Evolutionary conservation across 2,888 invertebrate species (phyloP).

Genomic region (Nemapogon koenigi): DNA sequence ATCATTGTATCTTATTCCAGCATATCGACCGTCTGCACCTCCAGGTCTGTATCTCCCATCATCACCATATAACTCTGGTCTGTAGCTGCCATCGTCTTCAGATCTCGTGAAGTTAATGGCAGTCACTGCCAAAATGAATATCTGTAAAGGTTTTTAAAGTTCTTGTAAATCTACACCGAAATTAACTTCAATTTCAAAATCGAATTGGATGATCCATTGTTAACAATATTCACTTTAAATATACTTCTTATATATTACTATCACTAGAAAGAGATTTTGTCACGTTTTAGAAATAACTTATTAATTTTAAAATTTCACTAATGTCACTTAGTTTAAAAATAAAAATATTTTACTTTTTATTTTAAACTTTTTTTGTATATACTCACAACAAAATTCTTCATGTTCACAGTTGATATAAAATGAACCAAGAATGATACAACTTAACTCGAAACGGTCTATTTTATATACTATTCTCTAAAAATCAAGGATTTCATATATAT

Average conservation of each 20-base stretch:
- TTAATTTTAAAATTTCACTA: too few relatives aligned
- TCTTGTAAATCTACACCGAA: too few relatives aligned
- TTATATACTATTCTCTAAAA: conserved; percentile 46
- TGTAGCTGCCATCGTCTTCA: conserved; percentile 53
- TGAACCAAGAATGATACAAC: conserved; percentile 31
- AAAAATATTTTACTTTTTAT: too few relatives aligned
- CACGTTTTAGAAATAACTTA: too few relatives aligned
- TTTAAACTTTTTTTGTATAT: too few relatives aligned
- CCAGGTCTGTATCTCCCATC: conserved; percentile 34
- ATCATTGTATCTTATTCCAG: conserved; percentile 21
- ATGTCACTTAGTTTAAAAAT: too few relatives aligned
- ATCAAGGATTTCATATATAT: conserved; percentile 51
- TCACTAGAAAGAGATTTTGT: too few relatives aligned
- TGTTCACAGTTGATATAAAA: conserved; percentile 22
- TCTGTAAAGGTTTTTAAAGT: conserved; percentile 22
- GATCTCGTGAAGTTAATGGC: conserved; percentile 28
- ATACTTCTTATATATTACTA: too few relatives aligned
- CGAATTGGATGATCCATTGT: not conserved
- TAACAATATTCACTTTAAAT: too few relatives aligned
- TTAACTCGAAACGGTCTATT: conserved; percentile 24
- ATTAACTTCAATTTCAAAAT: conserved; percentile 2
- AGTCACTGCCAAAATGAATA: conserved; percentile 25
- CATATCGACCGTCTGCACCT: conserved; percentile 32
- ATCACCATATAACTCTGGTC: conserved; percentile 33
- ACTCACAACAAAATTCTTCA: conserved; percentile 49